Conservation (phyloP, 2,888 invertebrate genomes). For the Aphrophora alni region DNA sequence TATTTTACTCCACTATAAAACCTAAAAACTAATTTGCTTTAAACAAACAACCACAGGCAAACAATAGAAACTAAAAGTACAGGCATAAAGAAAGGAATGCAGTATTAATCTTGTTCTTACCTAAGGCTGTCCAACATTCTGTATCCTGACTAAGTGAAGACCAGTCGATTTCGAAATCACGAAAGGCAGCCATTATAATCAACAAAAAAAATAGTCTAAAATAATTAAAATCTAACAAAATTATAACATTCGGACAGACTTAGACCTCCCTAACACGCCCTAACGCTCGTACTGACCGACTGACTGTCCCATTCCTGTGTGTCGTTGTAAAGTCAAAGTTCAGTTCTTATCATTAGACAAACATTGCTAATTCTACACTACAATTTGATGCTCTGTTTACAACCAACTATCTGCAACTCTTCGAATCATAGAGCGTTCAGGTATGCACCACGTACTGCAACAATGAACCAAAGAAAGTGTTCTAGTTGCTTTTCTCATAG, state of each 20-base stretch:
- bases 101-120: no score
- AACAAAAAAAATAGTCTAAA: not conserved
- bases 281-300: not conserved
- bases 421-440: no score
- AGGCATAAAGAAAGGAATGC: not conserved
- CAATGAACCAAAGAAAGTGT: no score
- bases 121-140: not conserved
- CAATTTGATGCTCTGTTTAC: no score
- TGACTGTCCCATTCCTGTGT: not conserved
- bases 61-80: no score
- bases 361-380: not conserved
- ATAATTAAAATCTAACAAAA: not conserved
- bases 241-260: not conserved
- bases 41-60: no score
- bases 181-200: not conserved
- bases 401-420: no score
- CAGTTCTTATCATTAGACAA: not conserved
- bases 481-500: no score
- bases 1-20: no score
- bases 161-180: not conserved
- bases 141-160: not conserved
- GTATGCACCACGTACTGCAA: no score
- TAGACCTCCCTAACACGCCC: not conserved
- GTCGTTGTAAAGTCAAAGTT: not conserved
- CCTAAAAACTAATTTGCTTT: no score